phyloP scores from a whole-genome alignment of 2,888 invertebrate species.

The Oxytorus armatus region DNA sequence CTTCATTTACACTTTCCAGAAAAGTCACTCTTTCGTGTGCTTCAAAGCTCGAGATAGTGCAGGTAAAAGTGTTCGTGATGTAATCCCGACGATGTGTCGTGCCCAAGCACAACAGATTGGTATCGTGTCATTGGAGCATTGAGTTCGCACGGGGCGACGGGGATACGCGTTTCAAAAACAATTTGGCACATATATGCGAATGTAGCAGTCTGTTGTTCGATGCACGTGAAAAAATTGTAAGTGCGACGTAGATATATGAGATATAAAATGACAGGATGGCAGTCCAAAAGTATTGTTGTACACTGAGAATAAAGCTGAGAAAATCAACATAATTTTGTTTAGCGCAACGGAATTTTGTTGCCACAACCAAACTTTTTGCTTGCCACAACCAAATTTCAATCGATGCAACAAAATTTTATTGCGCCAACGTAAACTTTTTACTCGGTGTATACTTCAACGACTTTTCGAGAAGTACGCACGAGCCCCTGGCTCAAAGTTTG shows the following conservation, averaged over 20 bases:
- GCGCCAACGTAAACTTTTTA: no score
- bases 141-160: no score
- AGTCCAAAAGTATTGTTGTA: background rate
- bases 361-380: no score
- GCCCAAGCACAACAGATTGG: constrained; percentile 13
- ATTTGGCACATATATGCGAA: background rate
- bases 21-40: constrained; percentile 33
- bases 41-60: constrained; percentile 28
- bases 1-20: constrained; percentile 59
- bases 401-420: no score
- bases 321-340: background rate
- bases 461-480: constrained; percentile 8
- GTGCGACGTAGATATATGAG: background rate
- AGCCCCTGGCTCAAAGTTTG: background rate
- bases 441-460: no score
- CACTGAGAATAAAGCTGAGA: no score
- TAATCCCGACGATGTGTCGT: constrained; percentile 24
- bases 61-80: constrained; percentile 44
- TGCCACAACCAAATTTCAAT: no score
- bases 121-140: constrained; percentile 24
- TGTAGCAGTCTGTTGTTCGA: background rate
- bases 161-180: background rate
- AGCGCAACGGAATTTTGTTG: no score
- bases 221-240: background rate
- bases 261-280: background rate